Conservation (phyloP, 2,797 vertebrate genomes). For the Gadopsis bispinosus region DNA sequence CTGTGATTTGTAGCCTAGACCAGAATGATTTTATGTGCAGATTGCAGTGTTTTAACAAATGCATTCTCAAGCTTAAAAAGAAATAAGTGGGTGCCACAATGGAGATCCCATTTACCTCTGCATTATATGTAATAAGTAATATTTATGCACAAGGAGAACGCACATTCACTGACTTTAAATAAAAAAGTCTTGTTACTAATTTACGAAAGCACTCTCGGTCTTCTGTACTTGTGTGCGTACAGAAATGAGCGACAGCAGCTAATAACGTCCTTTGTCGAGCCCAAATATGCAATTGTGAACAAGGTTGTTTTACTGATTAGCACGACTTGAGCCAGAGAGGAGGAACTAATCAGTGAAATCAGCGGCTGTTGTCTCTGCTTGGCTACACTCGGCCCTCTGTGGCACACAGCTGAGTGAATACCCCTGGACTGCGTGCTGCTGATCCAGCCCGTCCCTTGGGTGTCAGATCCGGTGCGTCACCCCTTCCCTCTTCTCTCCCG, state of each 20-base stretch:
- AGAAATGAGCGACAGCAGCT: slow-evolving; percentile 44
- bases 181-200: slow-evolving; percentile 13
- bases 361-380: slow-evolving; percentile 68
- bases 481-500: slow-evolving; percentile 24
- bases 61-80: slow-evolving; percentile 19
- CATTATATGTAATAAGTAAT: slow-evolving; percentile 34
- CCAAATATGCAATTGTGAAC: slow-evolving; percentile 51
- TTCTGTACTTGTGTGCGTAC: slow-evolving; percentile 20
- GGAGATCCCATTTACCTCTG: slow-evolving; percentile 33
- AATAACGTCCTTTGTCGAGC: slow-evolving; percentile 50
- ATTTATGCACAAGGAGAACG: slow-evolving; percentile 50
- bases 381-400: slow-evolving; percentile 61
- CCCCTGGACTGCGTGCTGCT: slow-evolving; percentile 43
- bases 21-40: slow-evolving; percentile 20
- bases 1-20: slow-evolving; percentile 12
- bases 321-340: slow-evolving; percentile 53
- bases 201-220: slow-evolving; percentile 21
- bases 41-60: slow-evolving; percentile 21
- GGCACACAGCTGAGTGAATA: slow-evolving; percentile 52
- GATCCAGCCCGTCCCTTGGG: slow-evolving; percentile 60
- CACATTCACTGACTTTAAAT: slow-evolving; percentile 36
- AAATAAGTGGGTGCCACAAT: slow-evolving; percentile 38
- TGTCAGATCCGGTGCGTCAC: slow-evolving; percentile 49
- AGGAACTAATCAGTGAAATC: slow-evolving; percentile 72
- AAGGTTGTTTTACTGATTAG: slow-evolving; percentile 71